Base-by-base conservation (phyloP, 2,797 vertebrate species). In the Gymnothorax reevesii region DNA sequence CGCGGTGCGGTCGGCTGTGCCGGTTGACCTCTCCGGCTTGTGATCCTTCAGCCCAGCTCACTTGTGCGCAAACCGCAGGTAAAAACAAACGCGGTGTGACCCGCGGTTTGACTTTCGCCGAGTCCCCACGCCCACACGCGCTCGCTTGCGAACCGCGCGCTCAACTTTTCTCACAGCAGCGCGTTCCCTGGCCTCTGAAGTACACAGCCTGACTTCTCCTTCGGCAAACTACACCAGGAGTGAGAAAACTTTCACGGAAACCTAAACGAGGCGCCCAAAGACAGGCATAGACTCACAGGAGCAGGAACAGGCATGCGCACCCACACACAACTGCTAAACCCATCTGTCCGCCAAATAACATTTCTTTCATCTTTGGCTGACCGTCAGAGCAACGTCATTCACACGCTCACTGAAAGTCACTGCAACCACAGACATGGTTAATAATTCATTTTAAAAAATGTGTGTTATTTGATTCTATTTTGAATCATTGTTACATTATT, bases 21-120 rank as follows among this genome's bases (percentile, higher is more conserved):
- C 71, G 69, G 88, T 55, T 73, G 85, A 86, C 87, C 84, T 77
- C 17, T 55, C 83, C 59, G 27, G 66, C 75, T 84, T 69, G 84
- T 66, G 73, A 55, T 88, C 84, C 88, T 89, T 69, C 85, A 87
- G 89, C 86, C 79, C 9, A 79, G 88, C 88, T 52, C 60, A 66
- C 84, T 85, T 79, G 77, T 83, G 75, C 7, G 83, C 42, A 84
- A 89, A 91, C 89, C 91, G 54, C 91, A 88, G 88, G 88, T 90
- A 87, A 88, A 90, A 90, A 90, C 88, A 89, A 91, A 89, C 87
- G 87, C 49, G 17, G 71, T 15, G 69, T 71, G 82, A 84, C 86
- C 88, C 55, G 77, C 87, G 90, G 90, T 88, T 88, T 87, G 62
- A 75, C n/a, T 64, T 87, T 77, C 66, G 73, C 69, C 85, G 85